These are phyloP conservation scores for Damaliscus lunatus DNA, from an alignment of 2,113 vertebrate species.

Conservation along the genomic window DNA sequence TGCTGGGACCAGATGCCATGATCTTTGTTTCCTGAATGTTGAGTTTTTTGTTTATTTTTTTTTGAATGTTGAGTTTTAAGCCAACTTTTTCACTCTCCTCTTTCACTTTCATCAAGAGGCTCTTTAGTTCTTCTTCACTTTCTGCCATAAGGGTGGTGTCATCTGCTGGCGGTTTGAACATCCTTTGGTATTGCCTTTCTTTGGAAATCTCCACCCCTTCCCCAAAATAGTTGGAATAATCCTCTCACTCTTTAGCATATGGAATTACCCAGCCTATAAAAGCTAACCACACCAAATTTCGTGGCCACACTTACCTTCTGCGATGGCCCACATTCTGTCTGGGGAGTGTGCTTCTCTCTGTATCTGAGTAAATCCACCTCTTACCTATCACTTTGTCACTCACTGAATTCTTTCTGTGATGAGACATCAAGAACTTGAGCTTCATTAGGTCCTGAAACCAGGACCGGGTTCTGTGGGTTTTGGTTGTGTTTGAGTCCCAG, in stretches of 20 bases:
- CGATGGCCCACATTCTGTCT: neutral
- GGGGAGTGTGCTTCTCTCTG: neutral
- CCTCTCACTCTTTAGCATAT: neutral
- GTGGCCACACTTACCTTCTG: accelerated
- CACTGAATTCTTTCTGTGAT: neutral
- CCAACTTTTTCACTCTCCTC: neutral
- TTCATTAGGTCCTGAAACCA: neutral
- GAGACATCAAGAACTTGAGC: neutral
- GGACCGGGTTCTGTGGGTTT: neutral
- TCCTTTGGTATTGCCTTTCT: neutral
- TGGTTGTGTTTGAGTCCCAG: neutral
- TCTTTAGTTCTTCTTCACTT: neutral
- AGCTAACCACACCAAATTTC: neutral
- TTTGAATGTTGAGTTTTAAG: neutral
- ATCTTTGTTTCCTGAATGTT: neutral
- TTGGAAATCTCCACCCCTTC: neutral
- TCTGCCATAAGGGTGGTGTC: neutral
- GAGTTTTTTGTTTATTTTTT: too few species aligned
- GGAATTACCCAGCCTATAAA: neutral
- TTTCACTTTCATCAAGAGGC: neutral
- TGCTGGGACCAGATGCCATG: neutral
- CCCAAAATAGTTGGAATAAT: neutral
- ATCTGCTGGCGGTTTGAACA: neutral
- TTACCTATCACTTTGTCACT: neutral
- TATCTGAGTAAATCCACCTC: neutral